phyloP scores from a whole-genome alignment of 2,888 invertebrate species.

The Taphrorychus bicolor region DNA sequence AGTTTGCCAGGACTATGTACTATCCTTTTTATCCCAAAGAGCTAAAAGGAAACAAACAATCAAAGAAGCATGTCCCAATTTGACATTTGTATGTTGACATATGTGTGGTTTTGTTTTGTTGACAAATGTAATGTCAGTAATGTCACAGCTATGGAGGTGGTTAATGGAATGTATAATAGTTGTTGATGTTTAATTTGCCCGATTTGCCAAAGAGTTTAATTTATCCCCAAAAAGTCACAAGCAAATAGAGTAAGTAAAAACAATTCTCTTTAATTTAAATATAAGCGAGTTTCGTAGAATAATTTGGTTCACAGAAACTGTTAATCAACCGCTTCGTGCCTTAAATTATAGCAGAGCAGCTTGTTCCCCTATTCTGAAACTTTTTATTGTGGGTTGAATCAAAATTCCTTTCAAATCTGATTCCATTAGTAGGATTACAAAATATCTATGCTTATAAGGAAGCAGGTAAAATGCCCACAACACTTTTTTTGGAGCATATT shows the following conservation, averaged over 20 bases:
- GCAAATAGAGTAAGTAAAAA: not conserved
- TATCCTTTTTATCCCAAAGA: too few relatives aligned
- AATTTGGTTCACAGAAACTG: too few relatives aligned
- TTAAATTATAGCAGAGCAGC: too few relatives aligned
- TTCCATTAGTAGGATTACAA: constrained; percentile 2
- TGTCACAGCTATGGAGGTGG: constrained; percentile 23
- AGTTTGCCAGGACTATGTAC: too few relatives aligned
- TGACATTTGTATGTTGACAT: too few relatives aligned
- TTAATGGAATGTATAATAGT: too few relatives aligned
- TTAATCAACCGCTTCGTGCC: too few relatives aligned
- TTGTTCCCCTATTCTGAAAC: too few relatives aligned
- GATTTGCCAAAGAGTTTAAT: constrained; percentile 11
- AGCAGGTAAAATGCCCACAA: constrained; percentile 2
- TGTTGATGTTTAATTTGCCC: constrained; percentile 13
- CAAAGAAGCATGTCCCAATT: too few relatives aligned
- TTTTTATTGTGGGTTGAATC: constrained; percentile 14
- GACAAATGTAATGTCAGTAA: too few relatives aligned
- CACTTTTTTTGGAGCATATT: constrained; percentile 8
- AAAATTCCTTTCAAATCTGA: constrained; percentile 18
- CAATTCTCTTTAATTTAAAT: not conserved
- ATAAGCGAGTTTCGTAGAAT: too few relatives aligned
- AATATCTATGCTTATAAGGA: constrained; percentile 10
- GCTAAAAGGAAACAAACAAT: too few relatives aligned
- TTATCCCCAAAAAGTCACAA: constrained; percentile 5
- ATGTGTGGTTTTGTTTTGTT: constrained; percentile 1